Conservation (phyloP, 2,888 invertebrate genomes). For the Spicauda simplicius region DNA sequence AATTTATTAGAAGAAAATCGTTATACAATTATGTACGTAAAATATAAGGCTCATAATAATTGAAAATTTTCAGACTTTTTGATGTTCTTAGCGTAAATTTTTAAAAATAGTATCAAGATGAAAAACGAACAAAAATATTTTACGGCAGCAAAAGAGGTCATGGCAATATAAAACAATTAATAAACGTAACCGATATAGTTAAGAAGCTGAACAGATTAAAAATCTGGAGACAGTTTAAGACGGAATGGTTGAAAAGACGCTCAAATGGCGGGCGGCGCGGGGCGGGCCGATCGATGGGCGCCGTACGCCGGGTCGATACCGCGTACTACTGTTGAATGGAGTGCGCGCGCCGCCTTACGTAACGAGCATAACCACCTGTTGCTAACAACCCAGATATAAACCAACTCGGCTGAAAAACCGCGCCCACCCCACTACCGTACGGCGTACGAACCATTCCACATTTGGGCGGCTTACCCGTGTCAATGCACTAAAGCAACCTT, state of each 20-base stretch:
- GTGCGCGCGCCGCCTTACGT: conserved; percentile 81
- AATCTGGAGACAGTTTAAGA: conserved; percentile 59
- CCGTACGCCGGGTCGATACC: conserved; percentile 77
- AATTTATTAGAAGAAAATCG: no score
- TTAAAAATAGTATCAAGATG: no score
- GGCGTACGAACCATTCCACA: conserved; percentile 44
- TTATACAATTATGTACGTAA: no score
- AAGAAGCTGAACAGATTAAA: conserved; percentile 42
- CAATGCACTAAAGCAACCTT: conserved; percentile 82
- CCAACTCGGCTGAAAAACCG: conserved; percentile 55
- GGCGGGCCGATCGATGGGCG: conserved; percentile 67
- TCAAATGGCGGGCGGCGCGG: conserved; percentile 51
- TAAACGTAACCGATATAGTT: conserved; percentile 10
- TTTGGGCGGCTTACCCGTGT: conserved; percentile 67
- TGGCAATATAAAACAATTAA: background rate
- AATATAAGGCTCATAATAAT: no score
- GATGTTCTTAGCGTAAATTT: no score
- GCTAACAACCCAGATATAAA: conserved; percentile 76
- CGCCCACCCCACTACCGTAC: conserved; percentile 47
- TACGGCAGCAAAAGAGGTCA: background rate
- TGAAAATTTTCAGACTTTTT: no score
- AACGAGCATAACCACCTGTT: conserved; percentile 81
- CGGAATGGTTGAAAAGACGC: conserved; percentile 65
- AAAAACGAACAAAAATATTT: background rate
- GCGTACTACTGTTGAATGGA: conserved; percentile 78